Evolutionary conservation across 2,888 invertebrate species (phyloP), one percentile per base, ranked within the genome.

Genomic region (Anagyrus pseudococci): DNA sequence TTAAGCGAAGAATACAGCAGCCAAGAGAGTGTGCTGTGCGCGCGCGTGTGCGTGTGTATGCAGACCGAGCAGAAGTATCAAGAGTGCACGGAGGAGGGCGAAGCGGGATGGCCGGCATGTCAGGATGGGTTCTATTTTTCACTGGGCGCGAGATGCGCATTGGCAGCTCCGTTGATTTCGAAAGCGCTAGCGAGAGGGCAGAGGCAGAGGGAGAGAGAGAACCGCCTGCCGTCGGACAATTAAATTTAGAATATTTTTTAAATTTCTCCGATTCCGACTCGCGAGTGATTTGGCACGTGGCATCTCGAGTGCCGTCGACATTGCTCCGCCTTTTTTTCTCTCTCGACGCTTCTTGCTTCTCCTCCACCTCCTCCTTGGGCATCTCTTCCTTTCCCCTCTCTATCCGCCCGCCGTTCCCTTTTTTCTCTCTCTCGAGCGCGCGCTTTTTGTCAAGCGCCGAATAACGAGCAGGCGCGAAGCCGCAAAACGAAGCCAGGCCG

Each of bases 201-300:
- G n/a, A n/a, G n/a, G n/a, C n/a, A n/a, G n/a, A n/a, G n/a, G n/a
- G n/a, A n/a, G n/a, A n/a, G n/a, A n/a, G n/a, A n/a, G n/a, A n/a
- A n/a, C n/a, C n/a, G n/a, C n/a, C n/a, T n/a, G n/a, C n/a, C n/a
- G n/a, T n/a, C 64, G 69, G 69, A 58, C 73, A 77, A 80, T 79
- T 80, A 79, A 80, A 80, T 79, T 80, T 80, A 80, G 80, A 80
- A 80, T 80, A 80, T 77, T 80, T 80, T 80, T 80, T 79, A 79
- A 80, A 80, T 80, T 80, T 80, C 75, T 79, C 74, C 77, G 72
- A 80, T 80, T 80, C 80, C 79, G 73, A 40, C 71, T 75, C 10
- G 29, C 73, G 78, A 70, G 77, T 79, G 75, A 79, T 79, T 80
- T 80, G 80, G 80, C 80, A 79, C 75, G 68, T 59, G 63, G 58